Evolutionary conservation across 92 coral and sea anemone genomes (phyloP), one percentile per base, ranked within the genome.

Genomic region (Parazoanthus darwini): DNA sequence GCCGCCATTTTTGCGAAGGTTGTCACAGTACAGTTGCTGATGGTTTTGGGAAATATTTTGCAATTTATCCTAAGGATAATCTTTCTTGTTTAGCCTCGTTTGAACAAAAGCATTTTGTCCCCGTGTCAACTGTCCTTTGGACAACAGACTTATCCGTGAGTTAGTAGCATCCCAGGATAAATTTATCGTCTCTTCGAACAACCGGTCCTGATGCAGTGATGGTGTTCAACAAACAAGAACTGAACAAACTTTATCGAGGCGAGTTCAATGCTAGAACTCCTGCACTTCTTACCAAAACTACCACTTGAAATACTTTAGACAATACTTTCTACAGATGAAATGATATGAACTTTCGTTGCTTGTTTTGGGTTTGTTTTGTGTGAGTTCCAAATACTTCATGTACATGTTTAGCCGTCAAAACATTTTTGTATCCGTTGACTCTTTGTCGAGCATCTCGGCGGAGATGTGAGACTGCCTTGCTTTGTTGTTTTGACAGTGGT

Each of bases 261-360:
- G 10, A 70, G 75, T 70, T 70, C 73, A 67, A 39, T 18, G 5
- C 5, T 67, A 1, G 73, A 1, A 67, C 25, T 67, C 73, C 73
- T 6, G 73, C 73, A 67, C 73, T 67, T 67, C 77, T 73, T 73
- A 73, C 77, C 35, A 73, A 73, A 73, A 73, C 77, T 73, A 73
- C 77, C 77, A 73, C 33, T 73, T 73, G 77, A 73, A 73, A 73
- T 73, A n/a, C 77, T 73, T 73, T 73, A 22, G 77, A 13, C 77
- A 73, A 73, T 73, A 67, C 73, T 67, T 67, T 67, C 73, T 67
- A 67, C 73, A 67, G 73, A 67, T 26, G 73, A 67, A 67, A 67
- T 67, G 29, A 67, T 67, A 33, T 67, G 73, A 67, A 67, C 73
- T 20, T 1, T 1, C 73, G 73, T 67, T 67, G 73, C 73, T 67